Evolutionary conservation across 2,113 vertebrate genomes (phyloP).

Genomic region (Albula glossodonta): DNA sequence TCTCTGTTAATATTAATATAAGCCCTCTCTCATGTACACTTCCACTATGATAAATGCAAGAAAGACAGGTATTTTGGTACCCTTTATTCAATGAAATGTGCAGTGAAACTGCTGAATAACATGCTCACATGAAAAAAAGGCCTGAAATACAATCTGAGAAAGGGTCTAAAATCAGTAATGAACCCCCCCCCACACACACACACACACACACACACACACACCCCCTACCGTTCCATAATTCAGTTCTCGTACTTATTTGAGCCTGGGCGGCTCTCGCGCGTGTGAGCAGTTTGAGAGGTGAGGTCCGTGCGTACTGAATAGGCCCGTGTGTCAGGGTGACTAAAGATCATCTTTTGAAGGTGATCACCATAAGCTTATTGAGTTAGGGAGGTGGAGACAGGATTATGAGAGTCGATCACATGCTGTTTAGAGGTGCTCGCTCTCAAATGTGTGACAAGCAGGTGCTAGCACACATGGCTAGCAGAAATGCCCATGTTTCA

Average conservation of each 20-base stretch:
- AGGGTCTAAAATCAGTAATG: neutral
- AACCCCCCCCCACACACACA: neutral
- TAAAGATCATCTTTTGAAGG: neutral
- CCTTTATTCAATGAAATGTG: neutral
- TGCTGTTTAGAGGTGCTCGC: neutral
- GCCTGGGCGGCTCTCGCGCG: neutral
- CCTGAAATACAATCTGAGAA: neutral
- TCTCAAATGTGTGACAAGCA: neutral
- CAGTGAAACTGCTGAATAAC: neutral
- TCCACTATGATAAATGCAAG: neutral
- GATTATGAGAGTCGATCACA: neutral
- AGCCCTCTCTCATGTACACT: neutral
- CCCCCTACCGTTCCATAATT: neutral
- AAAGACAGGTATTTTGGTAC: neutral
- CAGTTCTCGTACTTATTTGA: neutral
- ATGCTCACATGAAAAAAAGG: neutral
- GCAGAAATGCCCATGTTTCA: neutral
- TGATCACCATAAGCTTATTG: neutral
- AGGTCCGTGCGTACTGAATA: neutral
- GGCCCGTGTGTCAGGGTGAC: neutral
- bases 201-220: no score
- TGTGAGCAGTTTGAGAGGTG: neutral
- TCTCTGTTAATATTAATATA: constrained; percentile 7
- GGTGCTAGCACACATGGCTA: neutral
- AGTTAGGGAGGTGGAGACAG: neutral